Base-by-base conservation (phyloP, 2,113 vertebrate species). In the Hemibagrus wyckioides region DNA sequence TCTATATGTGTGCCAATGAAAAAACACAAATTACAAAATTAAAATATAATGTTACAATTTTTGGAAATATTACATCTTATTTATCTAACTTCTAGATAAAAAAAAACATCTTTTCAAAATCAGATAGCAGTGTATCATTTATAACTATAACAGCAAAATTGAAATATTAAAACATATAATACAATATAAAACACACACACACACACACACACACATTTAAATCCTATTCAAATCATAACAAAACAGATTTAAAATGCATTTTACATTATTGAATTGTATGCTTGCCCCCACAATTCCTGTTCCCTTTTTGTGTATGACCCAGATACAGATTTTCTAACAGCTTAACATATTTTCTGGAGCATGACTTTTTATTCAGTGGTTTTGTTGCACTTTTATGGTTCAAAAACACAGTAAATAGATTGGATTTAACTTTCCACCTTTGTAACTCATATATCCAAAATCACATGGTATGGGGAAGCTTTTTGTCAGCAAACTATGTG, bases 401-500 rank as follows among this genome's bases (percentile, higher is more conserved):
- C 8, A 63, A 63, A 67, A 57, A 50, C 39, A 50, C 28, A 83
- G 10, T 30, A 61, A 7, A n/a, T 63, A 11, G 15, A 56, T 48
- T 56, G 44, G 23, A 54, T 39, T 61, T 36, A 48, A 5, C 36
- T 80, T n/a, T 73, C 28, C 23, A 5, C 30, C 23, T 57, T 73
- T 71, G 69, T 82, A 65, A 52, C 44, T 30, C 30, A 28, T 25
- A 54, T 85, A 81, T 81, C 28, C 44, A 77, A 79, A 82, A 80
- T 80, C 48, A 86, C 39, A 67, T 80, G 81, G 86, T 61, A 80
- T 71, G 63, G 71, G 89, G 89, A 90, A 84, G 89, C 75, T 73
- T 86, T 90, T 75, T 86, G 84, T 88, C 89, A 90, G 59, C 41
- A 33, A 39, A 65, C 82, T 82, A 75, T 86, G 86, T 77, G 83